These are phyloP conservation scores for Montipora cactus DNA, from an alignment of 64 coral and sea anemone species.

Conservation along the genomic window DNA sequence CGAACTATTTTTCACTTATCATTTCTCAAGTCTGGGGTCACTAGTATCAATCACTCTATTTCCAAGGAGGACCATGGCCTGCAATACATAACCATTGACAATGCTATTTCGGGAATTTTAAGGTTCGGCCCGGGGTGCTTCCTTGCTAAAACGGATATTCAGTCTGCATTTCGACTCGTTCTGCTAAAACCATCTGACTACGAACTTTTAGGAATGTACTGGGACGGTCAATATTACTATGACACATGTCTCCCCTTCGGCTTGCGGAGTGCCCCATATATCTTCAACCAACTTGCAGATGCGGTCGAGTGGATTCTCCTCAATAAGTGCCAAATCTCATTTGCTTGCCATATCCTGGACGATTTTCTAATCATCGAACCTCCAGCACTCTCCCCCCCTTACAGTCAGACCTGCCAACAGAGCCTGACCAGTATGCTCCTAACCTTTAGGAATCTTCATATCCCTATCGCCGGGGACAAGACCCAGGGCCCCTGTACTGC, in stretches of 20 bases:
- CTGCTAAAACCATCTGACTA: slow-evolving; percentile 36
- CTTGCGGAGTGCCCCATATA: slow-evolving; percentile 10
- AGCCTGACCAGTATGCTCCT: too few relatives aligned
- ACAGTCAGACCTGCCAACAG: too few relatives aligned
- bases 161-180: slow-evolving; percentile 43
- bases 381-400: neutral
- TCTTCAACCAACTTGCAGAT: slow-evolving; percentile 33
- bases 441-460: too few relatives aligned
- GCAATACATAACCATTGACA: too few relatives aligned
- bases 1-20: too few relatives aligned
- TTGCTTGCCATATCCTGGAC: slow-evolving; percentile 63
- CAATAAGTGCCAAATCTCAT: neutral
- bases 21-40: too few relatives aligned
- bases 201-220: neutral
- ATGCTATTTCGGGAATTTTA: too few relatives aligned
- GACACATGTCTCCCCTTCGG: neutral
- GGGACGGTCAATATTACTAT: too few relatives aligned
- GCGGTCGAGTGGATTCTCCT: neutral
- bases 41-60: too few relatives aligned
- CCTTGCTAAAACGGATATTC: neutral
- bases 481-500: neutral
- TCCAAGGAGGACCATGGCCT: too few relatives aligned
- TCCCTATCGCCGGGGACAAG: too few relatives aligned
- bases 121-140: too few relatives aligned
- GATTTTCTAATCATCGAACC: slow-evolving; percentile 6